Conservation (phyloP, 2,888 invertebrate species). For the Steinernema carpocapsae region DNA sequence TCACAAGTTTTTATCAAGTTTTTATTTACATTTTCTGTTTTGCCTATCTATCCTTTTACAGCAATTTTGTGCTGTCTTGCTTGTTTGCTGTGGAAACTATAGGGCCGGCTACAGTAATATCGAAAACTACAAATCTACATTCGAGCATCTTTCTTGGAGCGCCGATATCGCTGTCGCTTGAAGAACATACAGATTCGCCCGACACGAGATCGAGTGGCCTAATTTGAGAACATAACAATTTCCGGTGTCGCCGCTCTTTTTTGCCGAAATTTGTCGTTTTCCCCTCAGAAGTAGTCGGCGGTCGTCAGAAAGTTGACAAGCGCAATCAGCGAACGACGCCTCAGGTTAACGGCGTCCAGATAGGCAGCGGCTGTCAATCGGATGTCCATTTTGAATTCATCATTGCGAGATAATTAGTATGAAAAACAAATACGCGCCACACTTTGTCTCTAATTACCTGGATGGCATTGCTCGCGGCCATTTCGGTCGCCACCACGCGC, state of each 20-base stretch:
- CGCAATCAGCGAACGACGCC: conserved; percentile 9
- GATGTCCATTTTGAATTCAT: conserved; percentile 16
- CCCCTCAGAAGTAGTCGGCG: not conserved
- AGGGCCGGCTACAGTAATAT: no score
- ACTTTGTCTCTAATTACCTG: conserved; percentile 35
- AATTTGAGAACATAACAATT: conserved; percentile 18
- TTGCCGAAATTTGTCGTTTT: not conserved
- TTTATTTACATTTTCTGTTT: no score
- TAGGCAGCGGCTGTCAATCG: conserved; percentile 18
- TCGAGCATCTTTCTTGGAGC: no score
- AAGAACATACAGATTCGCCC: no score
- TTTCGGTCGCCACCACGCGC: not conserved
- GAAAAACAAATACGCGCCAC: conserved; percentile 34
- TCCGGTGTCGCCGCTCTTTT: conserved; percentile 25
- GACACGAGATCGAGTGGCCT: not conserved
- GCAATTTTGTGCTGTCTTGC: no score
- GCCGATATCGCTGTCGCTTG: no score
- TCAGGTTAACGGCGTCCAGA: conserved; percentile 17
- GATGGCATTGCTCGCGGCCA: conserved; percentile 35
- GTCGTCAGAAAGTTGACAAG: conserved; percentile 8
- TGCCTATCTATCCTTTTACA: no score
- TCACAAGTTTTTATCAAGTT: no score
- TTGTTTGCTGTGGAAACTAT: no score
- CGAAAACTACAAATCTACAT: no score
- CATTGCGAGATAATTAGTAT: conserved; percentile 29